A percentile compares a stretch with the other conserved stretches of the same genome.
Evolutionary conservation across 1,140 invertebrate species (phyloP).

Genomic region (Galleria mellonella): DNA sequence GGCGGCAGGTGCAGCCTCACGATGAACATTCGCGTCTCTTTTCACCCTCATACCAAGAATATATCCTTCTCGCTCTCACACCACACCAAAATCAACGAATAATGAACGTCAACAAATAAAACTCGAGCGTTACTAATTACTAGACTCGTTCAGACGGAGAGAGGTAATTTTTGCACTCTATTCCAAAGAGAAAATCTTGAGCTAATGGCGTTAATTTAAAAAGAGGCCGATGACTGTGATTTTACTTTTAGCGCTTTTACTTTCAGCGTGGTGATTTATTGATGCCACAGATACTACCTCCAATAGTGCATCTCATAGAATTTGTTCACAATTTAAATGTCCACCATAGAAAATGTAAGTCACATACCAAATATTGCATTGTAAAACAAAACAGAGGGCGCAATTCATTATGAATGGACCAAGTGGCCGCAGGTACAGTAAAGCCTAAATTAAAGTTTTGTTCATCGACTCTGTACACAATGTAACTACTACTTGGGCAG

Average conservation of each 20-base stretch:
- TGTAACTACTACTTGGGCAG: conserved; percentile 38
- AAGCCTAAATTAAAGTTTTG: conserved; percentile 64
- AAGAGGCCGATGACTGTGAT: conserved; percentile 67
- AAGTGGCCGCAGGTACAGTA: conserved; percentile 39
- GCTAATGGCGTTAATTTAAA: conserved; percentile 71
- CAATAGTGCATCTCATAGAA: not conserved
- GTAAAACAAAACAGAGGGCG: conserved; percentile 60
- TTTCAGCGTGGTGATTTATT: conserved; percentile 64
- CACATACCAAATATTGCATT: conserved; percentile 37
- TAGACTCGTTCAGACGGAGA: conserved; percentile 55
- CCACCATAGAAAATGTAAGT: conserved; percentile 52
- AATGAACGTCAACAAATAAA: conserved; percentile 75
- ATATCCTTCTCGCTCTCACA: conserved; percentile 25
- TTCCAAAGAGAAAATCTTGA: conserved; percentile 60
- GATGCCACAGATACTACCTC: conserved; percentile 12
- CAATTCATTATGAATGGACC: conserved; percentile 53
- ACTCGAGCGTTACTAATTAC: conserved; percentile 75
- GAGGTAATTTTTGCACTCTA: conserved; percentile 70
- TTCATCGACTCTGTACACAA: conserved; percentile 46
- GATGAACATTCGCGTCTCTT: conserved; percentile 44
- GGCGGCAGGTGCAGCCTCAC: conserved; percentile 62
- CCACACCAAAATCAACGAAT: conserved; percentile 66
- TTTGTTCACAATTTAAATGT: not conserved
- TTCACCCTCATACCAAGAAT: conserved; percentile 27
- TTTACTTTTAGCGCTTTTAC: conserved; percentile 50